Conservation (phyloP, 2,888 invertebrate genomes). For the Drosophila neotestacea region DNA sequence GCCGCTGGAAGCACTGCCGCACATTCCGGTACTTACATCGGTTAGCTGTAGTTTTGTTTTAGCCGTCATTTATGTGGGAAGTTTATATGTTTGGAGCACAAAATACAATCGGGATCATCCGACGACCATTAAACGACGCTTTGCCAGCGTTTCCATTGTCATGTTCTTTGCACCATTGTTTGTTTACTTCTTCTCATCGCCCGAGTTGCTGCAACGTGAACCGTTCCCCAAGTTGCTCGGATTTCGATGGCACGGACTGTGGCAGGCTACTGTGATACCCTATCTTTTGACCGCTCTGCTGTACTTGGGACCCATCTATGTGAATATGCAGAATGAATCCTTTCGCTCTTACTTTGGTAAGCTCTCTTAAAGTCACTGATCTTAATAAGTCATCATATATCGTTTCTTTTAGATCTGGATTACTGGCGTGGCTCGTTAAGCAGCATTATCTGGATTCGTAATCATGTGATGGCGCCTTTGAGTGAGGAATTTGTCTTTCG, state of each 20-base stretch:
- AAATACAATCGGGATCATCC: conserved; percentile 94
- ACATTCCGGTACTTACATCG: conserved; percentile 87
- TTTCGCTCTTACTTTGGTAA: conserved; percentile 90
- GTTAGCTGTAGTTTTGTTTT: conserved; percentile 91
- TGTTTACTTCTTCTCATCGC: conserved; percentile 90
- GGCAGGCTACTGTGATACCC: conserved; percentile 91
- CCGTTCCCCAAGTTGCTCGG: conserved; percentile 91
- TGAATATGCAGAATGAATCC: conserved; percentile 89
- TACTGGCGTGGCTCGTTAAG: conserved; percentile 90
- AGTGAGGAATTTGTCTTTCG: conserved; percentile 98
- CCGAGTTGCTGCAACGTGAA: conserved; percentile 87
- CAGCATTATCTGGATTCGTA: conserved; percentile 94
- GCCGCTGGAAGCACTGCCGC: conserved; percentile 52
- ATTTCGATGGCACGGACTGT: conserved; percentile 89
- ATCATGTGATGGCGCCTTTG: conserved; percentile 95
- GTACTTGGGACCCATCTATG: conserved; percentile 93
- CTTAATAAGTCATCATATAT: neutral
- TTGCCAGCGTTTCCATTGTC: conserved; percentile 93
- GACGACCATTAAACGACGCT: conserved; percentile 93
- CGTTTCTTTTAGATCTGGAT: conserved; percentile 87
- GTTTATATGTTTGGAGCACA: conserved; percentile 94
- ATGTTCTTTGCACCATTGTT: conserved; percentile 92
- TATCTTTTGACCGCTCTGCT: conserved; percentile 91
- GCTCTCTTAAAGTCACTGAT: neutral
- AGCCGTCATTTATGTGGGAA: conserved; percentile 92